Percentiles rank a stretch among this genome's conserved stretches.
Evolutionary conservation across 1,140 invertebrate species (phyloP).

Genomic region (Hylyphantes graminicola): DNA sequence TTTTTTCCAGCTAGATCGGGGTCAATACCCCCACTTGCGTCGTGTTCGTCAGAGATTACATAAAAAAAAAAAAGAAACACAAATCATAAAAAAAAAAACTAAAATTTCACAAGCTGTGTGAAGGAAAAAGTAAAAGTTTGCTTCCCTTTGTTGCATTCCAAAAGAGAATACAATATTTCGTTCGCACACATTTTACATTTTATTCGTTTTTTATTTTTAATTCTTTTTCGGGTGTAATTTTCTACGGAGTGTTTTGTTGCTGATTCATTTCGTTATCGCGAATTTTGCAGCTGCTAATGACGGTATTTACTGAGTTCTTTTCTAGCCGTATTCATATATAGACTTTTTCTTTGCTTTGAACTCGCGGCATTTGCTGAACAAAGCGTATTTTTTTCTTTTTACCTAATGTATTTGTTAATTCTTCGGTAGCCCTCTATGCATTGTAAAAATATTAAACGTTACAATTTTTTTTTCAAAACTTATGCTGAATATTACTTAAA

Average conservation of each 20-base stretch:
- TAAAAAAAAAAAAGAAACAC: background rate
- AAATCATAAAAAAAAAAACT: too few species aligned
- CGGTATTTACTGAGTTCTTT: slow-evolving; percentile 25
- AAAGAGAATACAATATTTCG: slow-evolving; percentile 39
- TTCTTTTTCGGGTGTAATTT: slow-evolving; percentile 22
- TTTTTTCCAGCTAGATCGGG: too few species aligned
- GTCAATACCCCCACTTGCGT: too few species aligned
- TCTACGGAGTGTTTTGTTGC: slow-evolving; percentile 17
- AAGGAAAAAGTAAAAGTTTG: slow-evolving; percentile 6
- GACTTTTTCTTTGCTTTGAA: background rate
- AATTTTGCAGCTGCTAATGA: slow-evolving; percentile 50
- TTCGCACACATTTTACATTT: slow-evolving; percentile 11
- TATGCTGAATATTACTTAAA: too few species aligned
- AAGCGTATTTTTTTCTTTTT: too few species aligned
- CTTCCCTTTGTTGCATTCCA: slow-evolving; percentile 42
- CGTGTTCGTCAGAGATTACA: background rate
- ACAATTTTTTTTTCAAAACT: too few species aligned
- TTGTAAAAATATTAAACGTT: too few species aligned
- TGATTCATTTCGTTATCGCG: slow-evolving; percentile 41
- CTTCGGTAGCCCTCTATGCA: too few species aligned
- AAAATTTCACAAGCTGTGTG: slow-evolving; percentile 12
- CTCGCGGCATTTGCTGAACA: too few species aligned
- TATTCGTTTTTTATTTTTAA: slow-evolving; percentile 11
- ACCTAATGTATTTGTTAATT: too few species aligned
- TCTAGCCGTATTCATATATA: slow-evolving; percentile 26